Evolutionary conservation across 92 coral and sea anemone species (phyloP).

Genomic region (Paragorgia papillata): DNA sequence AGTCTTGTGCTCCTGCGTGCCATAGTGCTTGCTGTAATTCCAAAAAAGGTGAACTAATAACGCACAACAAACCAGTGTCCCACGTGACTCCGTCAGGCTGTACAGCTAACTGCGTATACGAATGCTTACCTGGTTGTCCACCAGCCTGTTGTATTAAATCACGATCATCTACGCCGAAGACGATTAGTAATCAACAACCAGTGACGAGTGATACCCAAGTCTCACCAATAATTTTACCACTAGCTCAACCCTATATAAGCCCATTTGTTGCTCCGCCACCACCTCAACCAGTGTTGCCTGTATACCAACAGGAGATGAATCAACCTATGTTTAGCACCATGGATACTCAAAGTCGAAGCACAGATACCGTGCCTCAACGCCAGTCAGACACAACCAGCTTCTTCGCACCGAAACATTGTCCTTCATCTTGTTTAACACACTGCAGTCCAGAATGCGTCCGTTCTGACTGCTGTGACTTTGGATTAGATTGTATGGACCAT

Average conservation of each 20-base stretch:
- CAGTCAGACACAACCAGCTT: conserved; percentile 26
- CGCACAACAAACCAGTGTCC: conserved; percentile 58
- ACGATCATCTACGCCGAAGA: conserved; percentile 6
- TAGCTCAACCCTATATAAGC: not conserved
- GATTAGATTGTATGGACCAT: not conserved
- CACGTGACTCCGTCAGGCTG: conserved; percentile 62
- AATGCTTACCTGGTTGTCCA: conserved; percentile 80
- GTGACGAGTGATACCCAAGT: conserved; percentile 23
- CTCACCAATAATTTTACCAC: conserved; percentile 9
- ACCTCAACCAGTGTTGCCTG: conserved; percentile 8
- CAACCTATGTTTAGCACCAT: not conserved
- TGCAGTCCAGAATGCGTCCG: conserved; percentile 95
- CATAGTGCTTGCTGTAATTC: conserved; percentile 93
- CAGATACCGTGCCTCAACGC: not conserved
- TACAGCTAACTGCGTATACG: conserved; percentile 75
- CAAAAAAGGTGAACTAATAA: conserved; percentile 66
- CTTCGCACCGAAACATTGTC: conserved; percentile 56
- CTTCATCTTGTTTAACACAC: conserved; percentile 77
- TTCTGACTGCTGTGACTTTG: conserved; percentile 89
- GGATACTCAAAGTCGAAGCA: not conserved
- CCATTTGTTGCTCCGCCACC: conserved; percentile 7
- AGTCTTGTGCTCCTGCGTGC: conserved; percentile 68
- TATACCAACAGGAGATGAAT: conserved; percentile 2
- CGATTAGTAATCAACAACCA: not conserved
- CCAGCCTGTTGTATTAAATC: conserved; percentile 57